Evolutionary conservation across 2,797 vertebrate species (phyloP), one percentile per base, ranked within the genome.

Genomic region (Acanthis flammea): DNA sequence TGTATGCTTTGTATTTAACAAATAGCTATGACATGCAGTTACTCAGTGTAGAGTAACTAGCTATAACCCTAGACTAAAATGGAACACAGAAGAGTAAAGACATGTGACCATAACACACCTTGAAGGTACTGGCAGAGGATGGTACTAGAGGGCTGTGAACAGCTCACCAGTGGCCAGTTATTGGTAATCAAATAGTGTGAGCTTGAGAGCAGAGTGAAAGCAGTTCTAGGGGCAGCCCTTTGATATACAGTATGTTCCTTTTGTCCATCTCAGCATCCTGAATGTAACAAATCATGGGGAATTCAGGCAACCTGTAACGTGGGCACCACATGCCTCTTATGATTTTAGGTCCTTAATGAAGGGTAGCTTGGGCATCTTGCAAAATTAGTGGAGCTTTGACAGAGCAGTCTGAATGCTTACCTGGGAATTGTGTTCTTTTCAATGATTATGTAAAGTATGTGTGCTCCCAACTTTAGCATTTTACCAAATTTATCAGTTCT

Each of bases 361-460:
- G 17, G 5, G 17, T 22, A 27, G 15, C 1, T 25, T 88, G 30
- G 2, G 28, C 68, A 47, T 19, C 41, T 35, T 73, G 24, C 24
- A 80, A 72, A 88, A 62, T 39, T 48, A 66, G 21, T 41, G 44
- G 22, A 60, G 7, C 7, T 88, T 73, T 83, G 44, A 77, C 30
- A 72, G 47, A 66, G 6, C 12, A 47, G 37, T 76, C 19, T 8
- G 44, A 80, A 51, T 10, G 14, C 12, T 62, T 58, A 39, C 15
- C 6, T 60, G 18, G 41, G 35, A 48, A 47, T 67, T 0, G 0
- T 10, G 2, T 3, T 39, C 57, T 90, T 75, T 58, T 66, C 7
- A 21, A 3, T 19, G 15, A 4, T 54, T 61, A 11, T 30, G 19
- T 70, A 4, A 57, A 68, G 18, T 70, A 23, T 0, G 0, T 51